These are phyloP conservation scores for Matsumyia berberina DNA, from an alignment of 2,888 invertebrate genomes.

Conservation along the genomic window DNA sequence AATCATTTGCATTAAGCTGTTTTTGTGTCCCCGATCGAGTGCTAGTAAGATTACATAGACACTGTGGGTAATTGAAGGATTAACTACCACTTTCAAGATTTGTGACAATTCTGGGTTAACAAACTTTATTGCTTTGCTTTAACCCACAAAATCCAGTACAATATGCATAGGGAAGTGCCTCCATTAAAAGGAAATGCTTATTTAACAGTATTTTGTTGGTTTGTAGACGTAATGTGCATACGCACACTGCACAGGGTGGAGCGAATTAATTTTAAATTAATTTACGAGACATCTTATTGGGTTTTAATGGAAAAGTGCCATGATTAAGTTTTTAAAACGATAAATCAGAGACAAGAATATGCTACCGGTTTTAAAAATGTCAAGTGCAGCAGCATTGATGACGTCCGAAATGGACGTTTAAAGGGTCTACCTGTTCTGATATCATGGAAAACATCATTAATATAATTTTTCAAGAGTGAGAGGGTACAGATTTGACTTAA, in stretches of 20 bases:
- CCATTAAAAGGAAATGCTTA: not conserved
- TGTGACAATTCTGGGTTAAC: constrained; percentile 34
- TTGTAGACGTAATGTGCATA: not conserved
- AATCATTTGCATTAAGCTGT: constrained; percentile 57
- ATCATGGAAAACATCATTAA: too few species aligned
- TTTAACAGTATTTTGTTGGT: not conserved
- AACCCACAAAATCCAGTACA: constrained; percentile 17
- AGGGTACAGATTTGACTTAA: too few species aligned
- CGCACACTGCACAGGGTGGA: not conserved
- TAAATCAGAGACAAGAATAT: too few species aligned
- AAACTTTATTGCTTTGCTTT: constrained; percentile 16
- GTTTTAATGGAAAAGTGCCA: too few species aligned
- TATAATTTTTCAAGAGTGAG: too few species aligned
- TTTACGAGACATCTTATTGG: not conserved
- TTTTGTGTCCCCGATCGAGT: constrained; percentile 25
- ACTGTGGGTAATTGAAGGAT: constrained; percentile 12
- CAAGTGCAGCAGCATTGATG: too few species aligned
- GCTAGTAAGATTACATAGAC: constrained; percentile 7
- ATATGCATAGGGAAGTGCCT: constrained; percentile 10
- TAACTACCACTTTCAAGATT: constrained; percentile 26
- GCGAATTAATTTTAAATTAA: not conserved
- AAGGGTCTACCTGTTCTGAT: too few species aligned
- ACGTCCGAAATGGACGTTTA: too few species aligned
- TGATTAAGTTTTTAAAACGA: too few species aligned
- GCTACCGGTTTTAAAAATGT: too few species aligned